These are phyloP conservation scores for Myripristis jacobus DNA, from an alignment of 2,797 vertebrate genomes.

Conservation along the genomic window DNA sequence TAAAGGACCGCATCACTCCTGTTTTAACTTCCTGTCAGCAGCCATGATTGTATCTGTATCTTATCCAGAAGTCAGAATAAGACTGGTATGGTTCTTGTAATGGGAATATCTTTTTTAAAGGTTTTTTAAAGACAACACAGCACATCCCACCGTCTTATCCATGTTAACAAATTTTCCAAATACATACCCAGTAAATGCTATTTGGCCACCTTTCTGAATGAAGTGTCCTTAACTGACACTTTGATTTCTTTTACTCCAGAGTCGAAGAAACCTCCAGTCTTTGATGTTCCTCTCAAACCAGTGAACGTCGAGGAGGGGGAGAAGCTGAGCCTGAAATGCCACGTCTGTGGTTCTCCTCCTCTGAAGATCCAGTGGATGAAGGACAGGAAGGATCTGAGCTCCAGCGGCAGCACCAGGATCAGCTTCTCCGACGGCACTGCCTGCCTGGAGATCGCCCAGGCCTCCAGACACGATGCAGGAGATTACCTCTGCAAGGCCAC, in stretches of 20 bases:
- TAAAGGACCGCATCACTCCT: no score
- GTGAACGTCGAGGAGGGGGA: slow-evolving; percentile 87
- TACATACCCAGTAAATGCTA: no score
- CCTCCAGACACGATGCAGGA: slow-evolving; percentile 87
- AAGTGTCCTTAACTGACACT: not conserved
- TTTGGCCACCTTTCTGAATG: no score
- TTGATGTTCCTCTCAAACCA: slow-evolving; percentile 91
- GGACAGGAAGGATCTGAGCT: slow-evolving; percentile 90
- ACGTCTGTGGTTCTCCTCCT: slow-evolving; percentile 90
- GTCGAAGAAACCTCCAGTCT: slow-evolving; percentile 91
- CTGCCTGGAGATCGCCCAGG: slow-evolving; percentile 86
- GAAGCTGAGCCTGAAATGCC: slow-evolving; percentile 88
- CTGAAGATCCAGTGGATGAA: slow-evolving; percentile 96
- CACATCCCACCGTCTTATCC: no score
- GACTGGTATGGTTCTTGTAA: no score
- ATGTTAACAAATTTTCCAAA: no score
- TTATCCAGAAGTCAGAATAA: no score
- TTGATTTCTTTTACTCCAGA: slow-evolving; percentile 81
- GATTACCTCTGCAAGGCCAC: slow-evolving; percentile 97
- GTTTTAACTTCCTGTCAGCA: no score
- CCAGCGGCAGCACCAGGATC: slow-evolving; percentile 87
- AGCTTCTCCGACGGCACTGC: slow-evolving; percentile 90
- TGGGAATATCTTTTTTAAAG: no score
- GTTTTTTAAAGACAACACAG: no score
- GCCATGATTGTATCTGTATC: no score